Evolutionary conservation across 2,797 vertebrate species (phyloP).

Genomic region (Australoheros facetus): DNA sequence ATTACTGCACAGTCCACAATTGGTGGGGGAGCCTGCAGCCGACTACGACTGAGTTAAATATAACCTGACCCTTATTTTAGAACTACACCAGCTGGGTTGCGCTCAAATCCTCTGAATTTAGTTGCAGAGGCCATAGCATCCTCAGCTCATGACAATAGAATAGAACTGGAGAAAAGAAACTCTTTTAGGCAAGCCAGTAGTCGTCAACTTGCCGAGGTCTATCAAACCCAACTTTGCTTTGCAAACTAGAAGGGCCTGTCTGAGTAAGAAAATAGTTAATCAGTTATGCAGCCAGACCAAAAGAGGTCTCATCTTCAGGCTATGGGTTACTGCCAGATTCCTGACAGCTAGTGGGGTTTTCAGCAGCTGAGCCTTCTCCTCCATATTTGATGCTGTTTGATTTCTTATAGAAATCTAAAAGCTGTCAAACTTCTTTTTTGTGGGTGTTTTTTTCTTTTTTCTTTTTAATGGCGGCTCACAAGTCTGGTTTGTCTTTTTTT

Average conservation of each 20-base stretch:
- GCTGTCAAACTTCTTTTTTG: conserved; percentile 38
- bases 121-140: conserved; percentile 23
- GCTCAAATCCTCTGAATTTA: conserved; percentile 19
- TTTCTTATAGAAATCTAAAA: conserved; percentile 60
- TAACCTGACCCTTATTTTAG: conserved; percentile 62
- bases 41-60: conserved; percentile 70
- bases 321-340: conserved; percentile 57
- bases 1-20: conserved; percentile 69
- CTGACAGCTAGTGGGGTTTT: conserved; percentile 60
- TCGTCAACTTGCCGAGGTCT: conserved; percentile 58
- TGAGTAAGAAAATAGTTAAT: conserved; percentile 69
- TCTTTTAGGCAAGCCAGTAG: conserved; percentile 68
- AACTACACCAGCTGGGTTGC: conserved; percentile 36
- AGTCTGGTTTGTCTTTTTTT: conserved; percentile 8
- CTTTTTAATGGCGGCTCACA: conserved; percentile 14
- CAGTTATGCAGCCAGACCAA: conserved; percentile 62
- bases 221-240: conserved; percentile 46
- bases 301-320: conserved; percentile 61
- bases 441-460: conserved; percentile 31
- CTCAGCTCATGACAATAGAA: conserved; percentile 56
- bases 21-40: conserved; percentile 57
- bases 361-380: conserved; percentile 19
- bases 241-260: conserved; percentile 43
- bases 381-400: conserved; percentile 47
- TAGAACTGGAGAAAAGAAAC: conserved; percentile 65